Evolutionary conservation across 1,140 invertebrate genomes (phyloP).

Genomic region (Eumaeus atala): DNA sequence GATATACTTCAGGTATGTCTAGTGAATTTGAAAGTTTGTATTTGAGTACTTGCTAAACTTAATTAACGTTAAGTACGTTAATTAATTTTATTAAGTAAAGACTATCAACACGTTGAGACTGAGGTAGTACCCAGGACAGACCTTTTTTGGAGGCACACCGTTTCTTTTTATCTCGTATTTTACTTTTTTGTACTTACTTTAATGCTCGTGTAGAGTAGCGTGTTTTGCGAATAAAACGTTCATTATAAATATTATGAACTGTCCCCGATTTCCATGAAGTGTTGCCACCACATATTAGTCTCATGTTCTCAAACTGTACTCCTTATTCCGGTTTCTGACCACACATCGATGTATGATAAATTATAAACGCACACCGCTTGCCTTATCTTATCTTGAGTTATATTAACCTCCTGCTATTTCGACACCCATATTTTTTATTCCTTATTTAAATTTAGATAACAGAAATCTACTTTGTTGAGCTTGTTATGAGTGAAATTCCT

Average conservation of each 20-base stretch:
- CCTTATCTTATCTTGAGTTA: conserved; percentile 3
- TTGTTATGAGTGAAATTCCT: not conserved
- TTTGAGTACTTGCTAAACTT: too few relatives aligned
- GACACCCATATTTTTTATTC: not conserved
- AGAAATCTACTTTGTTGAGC: not conserved
- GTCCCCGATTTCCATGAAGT: not conserved
- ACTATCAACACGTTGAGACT: too few relatives aligned
- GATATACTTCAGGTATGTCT: too few relatives aligned
- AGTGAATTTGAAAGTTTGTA: too few relatives aligned
- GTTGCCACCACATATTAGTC: not conserved
- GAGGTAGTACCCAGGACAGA: too few relatives aligned
- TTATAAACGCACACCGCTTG: conserved; percentile 1
- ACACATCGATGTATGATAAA: conserved; percentile 9
- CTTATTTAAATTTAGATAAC: not conserved
- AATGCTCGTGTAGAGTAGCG: too few relatives aligned
- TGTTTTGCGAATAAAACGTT: too few relatives aligned
- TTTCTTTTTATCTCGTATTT: too few relatives aligned
- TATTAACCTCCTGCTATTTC: not conserved
- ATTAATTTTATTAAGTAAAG: too few relatives aligned
- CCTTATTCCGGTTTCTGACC: not conserved
- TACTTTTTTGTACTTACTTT: too few relatives aligned
- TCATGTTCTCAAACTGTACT: conserved; percentile 8
- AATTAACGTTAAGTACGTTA: too few relatives aligned
- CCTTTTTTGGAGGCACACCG: too few relatives aligned
- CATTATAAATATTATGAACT: not conserved